phyloP scores from a whole-genome alignment of 2,113 vertebrate species.

The Solenodon paradoxus region DNA sequence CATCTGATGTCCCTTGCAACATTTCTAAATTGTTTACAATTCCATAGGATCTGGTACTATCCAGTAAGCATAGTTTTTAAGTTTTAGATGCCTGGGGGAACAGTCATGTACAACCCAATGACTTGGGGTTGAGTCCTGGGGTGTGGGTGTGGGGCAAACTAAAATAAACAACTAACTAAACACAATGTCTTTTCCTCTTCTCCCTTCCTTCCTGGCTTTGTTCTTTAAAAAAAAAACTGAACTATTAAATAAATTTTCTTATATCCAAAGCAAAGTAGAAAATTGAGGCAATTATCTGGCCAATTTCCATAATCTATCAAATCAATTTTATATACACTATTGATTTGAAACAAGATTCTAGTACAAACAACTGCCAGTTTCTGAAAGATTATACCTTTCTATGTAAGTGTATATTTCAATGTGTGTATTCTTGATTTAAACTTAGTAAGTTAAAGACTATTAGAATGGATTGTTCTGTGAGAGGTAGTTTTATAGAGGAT shows the following conservation, averaged over 20 bases:
- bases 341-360: not conserved
- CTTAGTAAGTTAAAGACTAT: not conserved
- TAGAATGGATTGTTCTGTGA: not conserved
- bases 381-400: not conserved
- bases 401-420: not conserved
- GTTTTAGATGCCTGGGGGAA: not conserved
- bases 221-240: not conserved
- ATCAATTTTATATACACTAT: not conserved
- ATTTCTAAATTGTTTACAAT: not conserved
- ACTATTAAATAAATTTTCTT: not conserved
- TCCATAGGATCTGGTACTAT: not conserved
- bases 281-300: not conserved
- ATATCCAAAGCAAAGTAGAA: not conserved
- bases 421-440: not conserved
- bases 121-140: too few relatives aligned
- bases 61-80: not conserved
- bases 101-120: too few relatives aligned
- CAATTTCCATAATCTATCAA: not conserved
- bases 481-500: not conserved
- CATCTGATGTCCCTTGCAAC: fast-evolving
- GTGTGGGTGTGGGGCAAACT: too few relatives aligned
- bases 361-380: not conserved
- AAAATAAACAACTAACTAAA: too few relatives aligned
- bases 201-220: too few relatives aligned
- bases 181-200: too few relatives aligned